A percentile compares a stretch with the other conserved stretches of the same genome.
Conservation (phyloP, 2,888 invertebrate genomes). For the Ormia ochracea region DNA sequence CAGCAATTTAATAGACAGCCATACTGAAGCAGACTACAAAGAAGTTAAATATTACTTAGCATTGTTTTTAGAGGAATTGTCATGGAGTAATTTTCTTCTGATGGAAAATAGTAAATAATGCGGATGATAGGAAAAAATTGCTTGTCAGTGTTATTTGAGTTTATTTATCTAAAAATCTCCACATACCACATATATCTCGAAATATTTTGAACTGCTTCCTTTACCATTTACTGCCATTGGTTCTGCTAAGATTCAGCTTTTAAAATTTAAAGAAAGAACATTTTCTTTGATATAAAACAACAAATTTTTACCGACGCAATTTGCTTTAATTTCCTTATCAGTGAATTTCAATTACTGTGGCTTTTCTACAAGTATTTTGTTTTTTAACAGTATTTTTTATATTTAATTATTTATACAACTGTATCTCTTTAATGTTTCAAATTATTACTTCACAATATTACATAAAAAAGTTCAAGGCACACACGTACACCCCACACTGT, state of each 20-base stretch:
- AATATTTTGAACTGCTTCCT: not conserved
- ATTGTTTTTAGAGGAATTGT: not conserved
- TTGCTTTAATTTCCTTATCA: conserved; percentile 28
- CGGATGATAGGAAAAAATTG: no score
- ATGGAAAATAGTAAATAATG: not conserved
- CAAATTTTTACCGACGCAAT: conserved; percentile 11
- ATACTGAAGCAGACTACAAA: not conserved
- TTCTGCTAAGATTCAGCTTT: not conserved
- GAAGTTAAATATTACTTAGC: not conserved
- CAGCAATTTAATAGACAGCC: not conserved
- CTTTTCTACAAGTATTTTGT: not conserved
- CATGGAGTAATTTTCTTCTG: not conserved
- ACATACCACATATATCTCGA: no score
- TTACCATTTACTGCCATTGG: not conserved
- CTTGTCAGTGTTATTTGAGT: no score
- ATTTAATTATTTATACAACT: conserved; percentile 22
- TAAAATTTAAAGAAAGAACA: not conserved
- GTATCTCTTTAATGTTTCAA: not conserved
- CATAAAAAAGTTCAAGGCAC: not conserved
- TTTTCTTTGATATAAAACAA: not conserved
- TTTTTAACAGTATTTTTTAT: not conserved
- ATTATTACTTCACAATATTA: not conserved
- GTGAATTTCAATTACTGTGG: not conserved
- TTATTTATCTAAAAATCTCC: no score
- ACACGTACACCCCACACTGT: not conserved